Base-by-base conservation (phyloP, 2,888 invertebrate genomes). In the Thecophora atra region DNA sequence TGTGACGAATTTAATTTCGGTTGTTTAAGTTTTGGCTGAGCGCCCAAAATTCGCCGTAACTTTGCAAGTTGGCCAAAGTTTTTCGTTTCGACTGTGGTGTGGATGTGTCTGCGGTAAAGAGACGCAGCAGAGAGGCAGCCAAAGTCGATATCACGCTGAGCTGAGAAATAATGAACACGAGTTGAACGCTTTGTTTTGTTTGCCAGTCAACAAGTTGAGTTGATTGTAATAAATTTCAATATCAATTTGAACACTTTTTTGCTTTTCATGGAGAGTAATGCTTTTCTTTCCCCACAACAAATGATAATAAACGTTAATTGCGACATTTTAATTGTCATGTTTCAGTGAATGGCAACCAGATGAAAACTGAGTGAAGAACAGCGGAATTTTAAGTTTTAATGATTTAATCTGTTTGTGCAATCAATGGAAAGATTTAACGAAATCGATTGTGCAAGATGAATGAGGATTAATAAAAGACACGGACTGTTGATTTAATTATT, bases 21-120 rank as follows among this genome's bases (percentile, higher is more conserved):
- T 66, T 54, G 66, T 30, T 47, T 17, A 66, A 54, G 15, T 67
- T 52, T 67, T 67, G 67, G 67, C 67, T 67, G 15, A 19, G 13
- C 21, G 67, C 67, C 67, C 54, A 67, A 30, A 37, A 37, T 37
- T 37, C 11, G 11, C 30, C 19, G 44, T 21, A 63, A 44, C 63
- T 63, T 63, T 63, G 63, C 24, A 37, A 63, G 37, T 37, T 8
- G 7, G 37, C 6, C 6, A 37, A 37, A 37, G 24, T 21, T 62
- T 62, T 62, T 42, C 42, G 15, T 17, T 13, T 62, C 19, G 15
- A 37, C 11, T 37, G 13, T 5, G 47, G 17, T 47, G 47, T 47
- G 47, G 47, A 1, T n/a, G 8, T 5, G 2, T n/a, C 47, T 47
- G 47, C 17, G 47, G 47, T n/a, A 5, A 4, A 2, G 47, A 17